phyloP scores from a whole-genome alignment of 2,113 vertebrate species.

The Pseudolaguvia tuberculata region DNA sequence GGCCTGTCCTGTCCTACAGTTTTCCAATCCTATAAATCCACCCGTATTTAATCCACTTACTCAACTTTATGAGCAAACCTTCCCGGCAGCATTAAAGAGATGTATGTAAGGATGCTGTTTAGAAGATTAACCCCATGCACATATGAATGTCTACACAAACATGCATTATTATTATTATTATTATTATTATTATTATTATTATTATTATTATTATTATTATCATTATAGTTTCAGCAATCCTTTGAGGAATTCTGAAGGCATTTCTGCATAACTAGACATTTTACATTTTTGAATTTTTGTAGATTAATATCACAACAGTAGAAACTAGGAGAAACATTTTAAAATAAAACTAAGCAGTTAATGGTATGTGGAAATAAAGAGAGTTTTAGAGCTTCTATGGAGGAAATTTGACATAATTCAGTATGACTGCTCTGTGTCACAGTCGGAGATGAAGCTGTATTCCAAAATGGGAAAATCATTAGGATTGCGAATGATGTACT shows the following conservation, averaged over 20 bases:
- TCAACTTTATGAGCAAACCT: slow-evolving; percentile 20
- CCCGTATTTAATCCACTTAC: slow-evolving; percentile 30
- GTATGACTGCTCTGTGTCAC: not conserved
- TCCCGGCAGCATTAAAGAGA: slow-evolving; percentile 11
- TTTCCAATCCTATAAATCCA: slow-evolving; percentile 21
- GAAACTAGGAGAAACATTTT: no score
- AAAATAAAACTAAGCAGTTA: no score
- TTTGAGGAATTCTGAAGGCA: not conserved
- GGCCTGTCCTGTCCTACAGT: not conserved
- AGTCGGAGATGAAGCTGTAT: not conserved
- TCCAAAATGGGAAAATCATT: not conserved
- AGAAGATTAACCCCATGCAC: not conserved
- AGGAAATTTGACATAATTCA: not conserved
- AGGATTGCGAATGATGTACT: not conserved
- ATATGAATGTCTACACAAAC: not conserved
- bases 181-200: not conserved
- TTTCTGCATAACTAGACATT: not conserved
- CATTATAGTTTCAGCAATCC: not conserved
- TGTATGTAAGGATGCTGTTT: not conserved
- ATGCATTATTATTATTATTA: not conserved
- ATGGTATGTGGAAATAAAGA: no score
- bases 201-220: not conserved
- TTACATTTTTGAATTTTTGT: no score
- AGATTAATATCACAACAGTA: no score
- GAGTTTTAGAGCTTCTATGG: not conserved